Percentiles rank a stretch among this genome's conserved stretches.
Conservation (phyloP, 2,888 invertebrate species). For the Amphipyra tragopoginis region DNA sequence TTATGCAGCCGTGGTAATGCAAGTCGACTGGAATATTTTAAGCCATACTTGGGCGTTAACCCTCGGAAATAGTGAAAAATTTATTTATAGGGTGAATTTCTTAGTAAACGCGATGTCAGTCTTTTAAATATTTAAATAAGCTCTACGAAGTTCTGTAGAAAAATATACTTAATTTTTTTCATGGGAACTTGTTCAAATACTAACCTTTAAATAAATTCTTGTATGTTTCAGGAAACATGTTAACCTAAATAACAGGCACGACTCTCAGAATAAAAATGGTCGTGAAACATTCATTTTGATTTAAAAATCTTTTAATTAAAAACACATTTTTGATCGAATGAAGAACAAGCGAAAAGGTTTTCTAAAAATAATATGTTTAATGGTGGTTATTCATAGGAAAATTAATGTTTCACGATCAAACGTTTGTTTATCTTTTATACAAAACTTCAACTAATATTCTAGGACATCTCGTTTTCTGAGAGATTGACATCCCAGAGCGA, state of each 20-base stretch:
- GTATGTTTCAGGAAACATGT: slow-evolving; percentile 22
- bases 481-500: slow-evolving; percentile 5
- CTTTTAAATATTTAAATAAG: slow-evolving; percentile 25
- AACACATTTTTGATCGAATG: no score
- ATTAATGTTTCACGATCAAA: no score
- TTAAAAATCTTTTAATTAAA: no score
- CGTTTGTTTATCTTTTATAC: no score
- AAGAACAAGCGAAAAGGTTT: no score
- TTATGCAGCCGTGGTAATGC: slow-evolving; percentile 61
- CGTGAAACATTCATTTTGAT: no score
- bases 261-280: no score
- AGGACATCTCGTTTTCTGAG: slow-evolving; percentile 6
- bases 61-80: slow-evolving; percentile 25
- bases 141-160: slow-evolving; percentile 12
- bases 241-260: no score
- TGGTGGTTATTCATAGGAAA: no score
- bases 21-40: slow-evolving; percentile 57
- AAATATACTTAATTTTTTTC: slow-evolving; percentile 17
- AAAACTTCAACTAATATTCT: background rate
- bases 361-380: no score
- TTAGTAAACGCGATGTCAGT: slow-evolving; percentile 25
- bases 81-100: slow-evolving; percentile 29
- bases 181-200: slow-evolving; percentile 15
- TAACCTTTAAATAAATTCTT: slow-evolving; percentile 26
- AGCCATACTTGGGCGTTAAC: slow-evolving; percentile 26